These are phyloP conservation scores for Drosophila seclusa DNA, from an alignment of 2,888 invertebrate species.

Conservation along the genomic window DNA sequence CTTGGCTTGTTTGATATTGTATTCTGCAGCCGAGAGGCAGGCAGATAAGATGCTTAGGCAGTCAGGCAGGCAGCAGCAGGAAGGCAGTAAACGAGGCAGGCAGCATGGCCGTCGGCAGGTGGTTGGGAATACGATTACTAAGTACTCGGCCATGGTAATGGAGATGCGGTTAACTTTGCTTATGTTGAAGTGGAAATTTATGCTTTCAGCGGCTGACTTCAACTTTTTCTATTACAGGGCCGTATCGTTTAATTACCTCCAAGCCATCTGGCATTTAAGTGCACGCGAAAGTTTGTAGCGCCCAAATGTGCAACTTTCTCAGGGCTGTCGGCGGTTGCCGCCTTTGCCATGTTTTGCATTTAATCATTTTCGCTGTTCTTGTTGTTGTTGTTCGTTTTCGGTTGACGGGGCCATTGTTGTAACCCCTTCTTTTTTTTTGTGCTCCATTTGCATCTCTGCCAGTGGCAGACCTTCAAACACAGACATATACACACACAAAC, in stretches of 20 bases:
- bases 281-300: constrained; percentile 22
- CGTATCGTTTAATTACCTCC: constrained; percentile 72
- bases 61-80: constrained; percentile 16
- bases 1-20: constrained; percentile 68
- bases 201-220: constrained; percentile 51
- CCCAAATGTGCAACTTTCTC: constrained; percentile 33
- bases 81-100: constrained; percentile 6
- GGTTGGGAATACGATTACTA: constrained; percentile 27
- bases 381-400: constrained; percentile 28
- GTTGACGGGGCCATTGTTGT: constrained; percentile 64
- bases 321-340: constrained; percentile 37
- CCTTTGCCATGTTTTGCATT: constrained; percentile 68
- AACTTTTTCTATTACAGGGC: constrained; percentile 68
- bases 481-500: neutral
- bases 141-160: constrained; percentile 40
- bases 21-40: constrained; percentile 40
- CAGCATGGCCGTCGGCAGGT: constrained; percentile 37
- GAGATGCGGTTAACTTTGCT: constrained; percentile 54
- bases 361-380: constrained; percentile 54
- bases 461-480: constrained; percentile 34
- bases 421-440: constrained; percentile 63
- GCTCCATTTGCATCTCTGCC: constrained; percentile 60
- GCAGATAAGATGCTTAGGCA: constrained; percentile 72
- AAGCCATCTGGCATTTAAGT: constrained; percentile 49
- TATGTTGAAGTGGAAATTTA: constrained; percentile 58